A percentile compares a stretch with the other conserved stretches of the same genome.
phyloP scores from a whole-genome alignment of 2,888 invertebrate genomes.

The Caenorhabditis panamensis region DNA sequence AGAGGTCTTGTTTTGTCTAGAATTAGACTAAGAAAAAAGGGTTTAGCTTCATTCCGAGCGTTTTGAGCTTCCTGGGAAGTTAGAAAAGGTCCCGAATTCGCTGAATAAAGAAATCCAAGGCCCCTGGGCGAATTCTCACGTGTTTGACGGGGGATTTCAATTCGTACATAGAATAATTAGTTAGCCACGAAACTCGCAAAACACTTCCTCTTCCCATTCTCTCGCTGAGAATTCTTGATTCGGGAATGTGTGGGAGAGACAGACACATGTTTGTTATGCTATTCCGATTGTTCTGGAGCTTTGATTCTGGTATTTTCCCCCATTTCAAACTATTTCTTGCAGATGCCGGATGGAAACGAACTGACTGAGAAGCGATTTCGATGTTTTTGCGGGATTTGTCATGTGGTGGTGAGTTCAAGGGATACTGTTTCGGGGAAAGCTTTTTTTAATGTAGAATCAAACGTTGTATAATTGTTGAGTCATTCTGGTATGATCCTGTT shows the following conservation, averaged over 20 bases:
- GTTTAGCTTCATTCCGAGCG: too few species aligned
- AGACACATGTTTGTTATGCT: too few species aligned
- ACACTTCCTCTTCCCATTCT: slow-evolving; percentile 12
- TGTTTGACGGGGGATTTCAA: slow-evolving; percentile 3
- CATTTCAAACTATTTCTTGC: slow-evolving; percentile 29
- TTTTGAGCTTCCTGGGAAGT: too few species aligned
- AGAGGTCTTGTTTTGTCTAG: too few species aligned
- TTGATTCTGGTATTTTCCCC: too few species aligned
- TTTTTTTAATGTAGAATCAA: too few species aligned
- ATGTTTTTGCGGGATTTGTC: slow-evolving; percentile 75
- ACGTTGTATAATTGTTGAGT: too few species aligned
- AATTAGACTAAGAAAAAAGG: too few species aligned
- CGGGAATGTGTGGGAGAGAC: too few species aligned
- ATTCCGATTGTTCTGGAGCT: too few species aligned
- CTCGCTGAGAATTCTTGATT: slow-evolving; percentile 4
- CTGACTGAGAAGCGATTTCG: slow-evolving; percentile 67
- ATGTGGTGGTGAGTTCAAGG: slow-evolving; percentile 73
- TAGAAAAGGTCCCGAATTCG: not conserved
- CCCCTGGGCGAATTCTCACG: slow-evolving; percentile 29
- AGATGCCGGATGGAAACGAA: slow-evolving; percentile 64
- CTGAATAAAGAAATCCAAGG: slow-evolving; percentile 8
- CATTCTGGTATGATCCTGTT: too few species aligned
- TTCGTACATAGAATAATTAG: slow-evolving; percentile 26
- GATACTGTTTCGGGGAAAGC: too few species aligned
- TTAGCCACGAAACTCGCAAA: slow-evolving; percentile 24